Conservation (phyloP, 2,113 vertebrate species). For the Pseudorasbora parva region DNA sequence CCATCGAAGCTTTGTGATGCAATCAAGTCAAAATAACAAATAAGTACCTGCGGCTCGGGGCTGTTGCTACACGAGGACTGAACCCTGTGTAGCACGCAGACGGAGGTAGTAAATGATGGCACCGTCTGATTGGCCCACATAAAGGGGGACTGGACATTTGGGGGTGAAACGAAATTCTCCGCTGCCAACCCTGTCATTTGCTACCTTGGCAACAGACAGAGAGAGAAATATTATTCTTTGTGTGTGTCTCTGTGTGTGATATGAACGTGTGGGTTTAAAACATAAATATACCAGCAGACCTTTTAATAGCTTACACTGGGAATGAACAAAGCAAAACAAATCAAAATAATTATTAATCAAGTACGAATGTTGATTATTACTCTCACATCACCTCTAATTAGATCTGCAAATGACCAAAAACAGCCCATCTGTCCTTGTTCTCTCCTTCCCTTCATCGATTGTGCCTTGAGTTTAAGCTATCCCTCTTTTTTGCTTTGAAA, state of each 20-base stretch:
- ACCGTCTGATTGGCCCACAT: constrained; percentile 72
- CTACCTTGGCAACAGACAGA: constrained; percentile 77
- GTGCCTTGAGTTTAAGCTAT: constrained; percentile 30
- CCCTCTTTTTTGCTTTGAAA: constrained; percentile 58
- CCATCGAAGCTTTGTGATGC: not conserved
- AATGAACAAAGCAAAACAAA: constrained; percentile 6
- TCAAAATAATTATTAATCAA: not conserved
- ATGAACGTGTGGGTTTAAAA: constrained; percentile 4
- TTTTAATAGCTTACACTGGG: not conserved
- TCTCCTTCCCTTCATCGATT: not conserved
- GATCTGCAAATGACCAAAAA: not conserved
- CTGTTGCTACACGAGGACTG: not conserved
- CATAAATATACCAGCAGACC: not conserved
- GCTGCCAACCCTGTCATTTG: constrained; percentile 75
- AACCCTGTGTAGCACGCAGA: constrained; percentile 56
- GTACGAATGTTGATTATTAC: not conserved
- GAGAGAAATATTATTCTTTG: constrained; percentile 61
- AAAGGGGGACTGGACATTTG: constrained; percentile 68
- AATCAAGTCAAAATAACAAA: constrained; percentile 29
- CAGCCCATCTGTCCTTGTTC: not conserved
- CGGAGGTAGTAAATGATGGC: constrained; percentile 70
- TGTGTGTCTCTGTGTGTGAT: constrained; percentile 44
- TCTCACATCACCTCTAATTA: not conserved
- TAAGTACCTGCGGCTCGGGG: constrained; percentile 19
- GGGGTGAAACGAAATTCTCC: constrained; percentile 68